These are phyloP conservation scores for Parnassius smintheus DNA, from an alignment of 2,888 invertebrate species.

Conservation along the genomic window DNA sequence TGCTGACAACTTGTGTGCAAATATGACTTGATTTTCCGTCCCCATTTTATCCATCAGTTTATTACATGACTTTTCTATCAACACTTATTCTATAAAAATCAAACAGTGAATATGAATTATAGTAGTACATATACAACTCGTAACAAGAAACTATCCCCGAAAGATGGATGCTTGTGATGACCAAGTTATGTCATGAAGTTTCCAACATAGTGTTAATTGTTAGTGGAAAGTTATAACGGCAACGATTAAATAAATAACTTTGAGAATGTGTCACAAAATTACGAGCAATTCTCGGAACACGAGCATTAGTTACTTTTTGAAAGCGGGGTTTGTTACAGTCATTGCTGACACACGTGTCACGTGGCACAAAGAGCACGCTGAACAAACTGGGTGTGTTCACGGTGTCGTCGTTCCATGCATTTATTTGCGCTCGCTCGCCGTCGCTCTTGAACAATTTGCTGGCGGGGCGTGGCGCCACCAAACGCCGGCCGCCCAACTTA, in stretches of 20 bases:
- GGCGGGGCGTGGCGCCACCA: slow-evolving; percentile 94
- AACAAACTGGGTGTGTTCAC: slow-evolving; percentile 98
- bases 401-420: slow-evolving; percentile 98
- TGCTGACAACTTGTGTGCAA: too few relatives aligned
- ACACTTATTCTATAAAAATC: too few relatives aligned
- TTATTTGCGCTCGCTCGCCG: slow-evolving; percentile 97
- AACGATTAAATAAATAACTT: neutral
- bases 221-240: neutral
- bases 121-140: too few relatives aligned
- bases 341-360: slow-evolving; percentile 95
- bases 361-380: slow-evolving; percentile 95
- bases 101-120: too few relatives aligned
- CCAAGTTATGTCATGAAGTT: too few relatives aligned
- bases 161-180: too few relatives aligned
- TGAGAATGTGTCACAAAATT: neutral
- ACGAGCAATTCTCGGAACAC: neutral
- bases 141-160: too few relatives aligned
- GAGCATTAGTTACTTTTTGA: neutral
- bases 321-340: slow-evolving; percentile 85
- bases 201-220: too few relatives aligned
- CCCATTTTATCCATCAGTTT: too few relatives aligned
- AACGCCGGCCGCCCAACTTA: slow-evolving; percentile 93
- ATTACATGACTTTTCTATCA: too few relatives aligned
- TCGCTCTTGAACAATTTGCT: slow-evolving; percentile 94
- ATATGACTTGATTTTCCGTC: too few relatives aligned